These are phyloP conservation scores for mouse (Mus musculus) DNA, from an alignment of 2,113 vertebrate species.

Conservation along the genomic window DNA sequence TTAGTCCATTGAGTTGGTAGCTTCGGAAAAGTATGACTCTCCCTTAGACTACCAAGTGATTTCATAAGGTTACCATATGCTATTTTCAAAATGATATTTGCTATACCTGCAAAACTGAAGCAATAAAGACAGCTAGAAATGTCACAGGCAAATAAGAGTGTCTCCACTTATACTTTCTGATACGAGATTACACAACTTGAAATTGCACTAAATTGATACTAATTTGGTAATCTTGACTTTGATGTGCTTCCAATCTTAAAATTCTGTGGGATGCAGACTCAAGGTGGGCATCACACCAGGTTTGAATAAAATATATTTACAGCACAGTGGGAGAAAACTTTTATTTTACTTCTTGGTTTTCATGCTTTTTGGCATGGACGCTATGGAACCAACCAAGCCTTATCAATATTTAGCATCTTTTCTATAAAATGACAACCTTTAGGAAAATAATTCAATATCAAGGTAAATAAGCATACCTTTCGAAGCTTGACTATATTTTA, in stretches of 20 bases:
- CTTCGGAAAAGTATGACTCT: conserved; percentile 36
- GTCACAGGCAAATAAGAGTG: conserved; percentile 68
- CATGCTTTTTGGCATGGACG: conserved; percentile 19
- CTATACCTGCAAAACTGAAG: conserved; percentile 52
- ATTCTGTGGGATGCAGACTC: conserved; percentile 36
- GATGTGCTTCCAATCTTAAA: conserved; percentile 62
- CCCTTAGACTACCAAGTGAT: neutral
- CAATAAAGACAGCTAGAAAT: conserved; percentile 64
- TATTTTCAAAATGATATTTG: conserved; percentile 56
- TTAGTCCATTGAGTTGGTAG: conserved; percentile 25
- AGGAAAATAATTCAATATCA: conserved; percentile 72
- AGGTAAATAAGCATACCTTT: conserved; percentile 68
- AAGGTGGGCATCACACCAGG: conserved; percentile 19
- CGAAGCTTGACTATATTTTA: conserved; percentile 65
- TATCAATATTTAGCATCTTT: conserved; percentile 73
- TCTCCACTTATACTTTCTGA: conserved; percentile 71
- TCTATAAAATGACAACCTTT: conserved; percentile 62
- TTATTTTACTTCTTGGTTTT: conserved; percentile 65
- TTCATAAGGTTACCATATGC: conserved; percentile 23
- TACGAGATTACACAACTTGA: conserved; percentile 63
- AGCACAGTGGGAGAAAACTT: conserved; percentile 61
- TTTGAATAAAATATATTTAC: conserved; percentile 76
- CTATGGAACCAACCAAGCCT: conserved; percentile 58
- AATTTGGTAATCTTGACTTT: conserved; percentile 80
- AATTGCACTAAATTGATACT: conserved; percentile 78